Evolutionary conservation across 2,888 invertebrate species (phyloP).

Genomic region (Eupithecia inturbata): DNA sequence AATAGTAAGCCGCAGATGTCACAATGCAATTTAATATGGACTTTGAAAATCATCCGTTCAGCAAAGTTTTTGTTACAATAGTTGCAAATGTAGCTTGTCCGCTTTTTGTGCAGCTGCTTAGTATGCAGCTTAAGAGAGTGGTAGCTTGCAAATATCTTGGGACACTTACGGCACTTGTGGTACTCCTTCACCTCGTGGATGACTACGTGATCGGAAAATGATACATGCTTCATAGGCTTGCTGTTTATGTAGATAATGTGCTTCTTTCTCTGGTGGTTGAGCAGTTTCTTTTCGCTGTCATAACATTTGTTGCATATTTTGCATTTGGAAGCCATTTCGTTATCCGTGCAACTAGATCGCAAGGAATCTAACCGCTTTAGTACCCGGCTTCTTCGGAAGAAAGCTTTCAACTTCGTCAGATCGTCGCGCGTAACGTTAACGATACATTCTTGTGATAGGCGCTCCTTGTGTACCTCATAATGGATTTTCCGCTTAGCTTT

Average conservation of each 20-base stretch:
- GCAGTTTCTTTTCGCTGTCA: slow-evolving; percentile 60
- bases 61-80: slow-evolving; percentile 72
- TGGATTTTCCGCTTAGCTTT: slow-evolving; percentile 17
- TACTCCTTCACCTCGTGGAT: slow-evolving; percentile 71
- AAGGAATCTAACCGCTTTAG: slow-evolving; percentile 50
- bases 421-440: slow-evolving; percentile 60
- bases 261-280: slow-evolving; percentile 68
- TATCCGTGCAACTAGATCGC: slow-evolving; percentile 41
- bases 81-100: slow-evolving; percentile 75
- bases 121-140: slow-evolving; percentile 62
- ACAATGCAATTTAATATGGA: slow-evolving; percentile 75
- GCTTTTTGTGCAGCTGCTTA: slow-evolving; percentile 67
- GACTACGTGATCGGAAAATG: slow-evolving; percentile 73
- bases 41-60: slow-evolving; percentile 73
- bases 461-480: slow-evolving; percentile 31
- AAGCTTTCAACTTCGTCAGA: slow-evolving; percentile 52
- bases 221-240: slow-evolving; percentile 68
- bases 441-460: slow-evolving; percentile 53
- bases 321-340: slow-evolving; percentile 59
- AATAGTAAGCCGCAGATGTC: slow-evolving; percentile 62
- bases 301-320: slow-evolving; percentile 71
- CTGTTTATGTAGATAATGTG: slow-evolving; percentile 64
- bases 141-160: slow-evolving; percentile 67
- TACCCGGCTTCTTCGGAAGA: slow-evolving; percentile 26
- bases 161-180: slow-evolving; percentile 73